Evolutionary conservation across 2,888 invertebrate species (phyloP), one percentile per base, ranked within the genome.

Genomic region (Macrostomum cliftonense): DNA sequence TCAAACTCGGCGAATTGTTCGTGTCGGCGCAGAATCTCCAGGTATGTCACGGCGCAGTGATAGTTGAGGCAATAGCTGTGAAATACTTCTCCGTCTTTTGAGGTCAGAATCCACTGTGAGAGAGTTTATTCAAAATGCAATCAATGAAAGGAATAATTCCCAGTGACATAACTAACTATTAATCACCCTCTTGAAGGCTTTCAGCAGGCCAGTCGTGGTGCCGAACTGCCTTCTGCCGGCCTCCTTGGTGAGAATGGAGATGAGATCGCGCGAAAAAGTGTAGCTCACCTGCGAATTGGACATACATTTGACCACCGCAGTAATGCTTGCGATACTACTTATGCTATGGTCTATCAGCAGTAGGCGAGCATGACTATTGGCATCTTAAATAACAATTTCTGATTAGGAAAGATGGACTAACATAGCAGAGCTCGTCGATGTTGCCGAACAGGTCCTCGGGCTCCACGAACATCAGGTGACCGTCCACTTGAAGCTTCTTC

Each of bases 1-100:
- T 77, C 77, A 64, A 77, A 78, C 58, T 77, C 77, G 47, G 68
- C 68, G 61, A 77, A 78, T 55, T 77, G 77, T 46, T 75, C 72
- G 55, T 75, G 74, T 54, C 75, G 68, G 45, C 77, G 60, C 16
- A 78, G 63, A 4, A 74, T 74, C 56, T 77, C 77, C 55, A 78
- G 64, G 61, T 78, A 77, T 55, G 75, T 75, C 52, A 78, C 68
- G 13, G 76, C 72, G 64, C 77, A 72, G 61, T 76, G 76, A 63
- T 78, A 78, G 63, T 78, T 78, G 53, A 78, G 72, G 53, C 77
- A 77, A 60, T 78, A 78, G 13, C 76, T 74, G 59, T 78, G 77
- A 58, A 76, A 78, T 14, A 77, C 76, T n/a, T 64, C 67, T 1
- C 67, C 69, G 52, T 68, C 63, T 48, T 63, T 59, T 47, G 68